A percentile compares a stretch with the other conserved stretches of the same genome.
These are phyloP conservation scores for Trachemys scripta DNA, from an alignment of 2,113 vertebrate species.

Conservation along the genomic window DNA sequence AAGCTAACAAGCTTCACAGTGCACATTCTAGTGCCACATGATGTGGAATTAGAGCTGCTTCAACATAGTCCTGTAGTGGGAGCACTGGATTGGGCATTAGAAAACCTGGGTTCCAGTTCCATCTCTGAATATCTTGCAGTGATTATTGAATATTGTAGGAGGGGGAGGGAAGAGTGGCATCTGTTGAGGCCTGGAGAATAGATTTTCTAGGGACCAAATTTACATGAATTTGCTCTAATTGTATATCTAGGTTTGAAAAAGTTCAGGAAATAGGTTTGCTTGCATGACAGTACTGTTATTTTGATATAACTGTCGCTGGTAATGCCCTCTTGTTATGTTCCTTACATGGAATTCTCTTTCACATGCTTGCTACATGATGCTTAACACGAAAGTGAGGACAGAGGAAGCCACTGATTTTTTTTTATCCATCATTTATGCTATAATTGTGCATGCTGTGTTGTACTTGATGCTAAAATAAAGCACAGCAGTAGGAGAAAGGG, in stretches of 20 bases:
- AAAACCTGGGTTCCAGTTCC: neutral
- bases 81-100: neutral
- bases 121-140: neutral
- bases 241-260: neutral
- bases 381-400: fast-evolving
- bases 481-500: neutral
- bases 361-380: neutral
- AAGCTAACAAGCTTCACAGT: neutral
- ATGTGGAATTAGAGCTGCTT: neutral
- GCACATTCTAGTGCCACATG: neutral
- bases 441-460: neutral
- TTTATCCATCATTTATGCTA: conserved; percentile 6
- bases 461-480: neutral
- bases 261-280: neutral
- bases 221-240: conserved; percentile 2
- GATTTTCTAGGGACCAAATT: neutral
- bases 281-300: neutral
- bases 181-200: neutral
- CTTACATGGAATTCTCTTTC: neutral
- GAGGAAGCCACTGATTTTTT: conserved; percentile 27
- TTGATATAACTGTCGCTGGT: conserved; percentile 2
- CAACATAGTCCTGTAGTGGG: neutral
- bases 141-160: neutral
- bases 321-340: conserved; percentile 23
- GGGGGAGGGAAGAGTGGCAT: neutral